phyloP scores from a whole-genome alignment of 2,888 invertebrate species.

The Hyposoter didymator region DNA sequence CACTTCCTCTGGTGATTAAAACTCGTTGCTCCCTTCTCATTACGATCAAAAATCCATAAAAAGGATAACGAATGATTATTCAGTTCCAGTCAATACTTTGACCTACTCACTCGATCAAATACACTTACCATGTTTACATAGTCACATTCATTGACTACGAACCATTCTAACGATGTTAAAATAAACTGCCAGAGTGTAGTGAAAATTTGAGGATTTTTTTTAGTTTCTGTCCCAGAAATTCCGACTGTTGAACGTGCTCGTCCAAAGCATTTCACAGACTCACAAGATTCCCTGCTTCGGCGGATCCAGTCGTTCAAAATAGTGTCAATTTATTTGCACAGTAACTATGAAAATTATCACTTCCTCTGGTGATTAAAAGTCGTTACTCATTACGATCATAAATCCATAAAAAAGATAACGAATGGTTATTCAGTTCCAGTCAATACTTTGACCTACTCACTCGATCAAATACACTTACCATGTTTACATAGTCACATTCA shows the following conservation, averaged over 20 bases:
- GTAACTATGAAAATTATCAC: too few relatives aligned
- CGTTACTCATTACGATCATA: too few relatives aligned
- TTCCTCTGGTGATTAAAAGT: too few relatives aligned
- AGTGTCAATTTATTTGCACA: constrained; percentile 43
- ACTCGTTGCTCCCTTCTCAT: neutral
- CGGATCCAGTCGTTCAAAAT: constrained; percentile 15
- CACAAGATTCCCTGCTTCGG: neutral
- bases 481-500: neutral
- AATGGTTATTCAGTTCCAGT: too few relatives aligned
- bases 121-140: neutral
- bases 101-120: neutral
- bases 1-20: constrained; percentile 22
- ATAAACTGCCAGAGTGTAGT: neutral
- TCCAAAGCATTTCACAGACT: too few relatives aligned
- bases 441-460: neutral
- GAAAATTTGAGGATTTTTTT: neutral
- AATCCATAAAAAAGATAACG: too few relatives aligned
- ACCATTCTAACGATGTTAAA: neutral
- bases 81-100: neutral
- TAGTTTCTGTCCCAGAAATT: neutral
- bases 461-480: neutral
- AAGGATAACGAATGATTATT: neutral
- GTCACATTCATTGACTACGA: neutral
- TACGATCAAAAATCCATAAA: neutral
- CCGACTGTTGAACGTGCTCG: too few relatives aligned